Evolutionary conservation across 2,888 invertebrate genomes (phyloP).

Genomic region (Dolichopus griseipennis): DNA sequence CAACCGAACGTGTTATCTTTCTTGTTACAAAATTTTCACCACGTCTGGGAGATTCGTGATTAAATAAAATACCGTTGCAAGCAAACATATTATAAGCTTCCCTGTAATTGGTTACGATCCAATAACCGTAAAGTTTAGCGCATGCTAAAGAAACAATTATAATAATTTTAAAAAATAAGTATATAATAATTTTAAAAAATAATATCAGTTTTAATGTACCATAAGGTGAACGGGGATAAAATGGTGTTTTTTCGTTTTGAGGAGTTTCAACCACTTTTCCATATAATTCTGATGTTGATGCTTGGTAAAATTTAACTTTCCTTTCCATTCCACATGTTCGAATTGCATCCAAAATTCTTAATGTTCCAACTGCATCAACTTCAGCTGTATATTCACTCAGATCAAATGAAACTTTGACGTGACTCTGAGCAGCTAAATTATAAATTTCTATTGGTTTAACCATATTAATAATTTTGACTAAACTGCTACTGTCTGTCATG

Average conservation of each 20-base stretch:
- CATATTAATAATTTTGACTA: constrained; percentile 69
- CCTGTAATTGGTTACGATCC: constrained; percentile 92
- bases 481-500: constrained; percentile 93
- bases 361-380: constrained; percentile 91
- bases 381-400: constrained; percentile 98
- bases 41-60: constrained; percentile 90
- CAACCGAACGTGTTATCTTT: constrained; percentile 94
- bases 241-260: constrained; percentile 89
- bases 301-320: constrained; percentile 82
- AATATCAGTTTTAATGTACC: constrained; percentile 52
- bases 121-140: constrained; percentile 90
- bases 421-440: constrained; percentile 97
- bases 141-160: constrained; percentile 56
- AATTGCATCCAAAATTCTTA: constrained; percentile 84
- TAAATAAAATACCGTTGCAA: constrained; percentile 92
- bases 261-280: constrained; percentile 89
- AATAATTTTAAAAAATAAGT: constrained; percentile 9
- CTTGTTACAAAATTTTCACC: constrained; percentile 98
- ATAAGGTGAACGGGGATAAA: constrained; percentile 93
- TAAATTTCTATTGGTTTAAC: constrained; percentile 84
- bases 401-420: constrained; percentile 98
- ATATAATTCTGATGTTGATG: constrained; percentile 90
- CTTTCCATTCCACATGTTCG: constrained; percentile 77
- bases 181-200: neutral
- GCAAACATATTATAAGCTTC: constrained; percentile 94